Conservation (phyloP, 2,888 invertebrate species). For the Andrena bucephala region DNA sequence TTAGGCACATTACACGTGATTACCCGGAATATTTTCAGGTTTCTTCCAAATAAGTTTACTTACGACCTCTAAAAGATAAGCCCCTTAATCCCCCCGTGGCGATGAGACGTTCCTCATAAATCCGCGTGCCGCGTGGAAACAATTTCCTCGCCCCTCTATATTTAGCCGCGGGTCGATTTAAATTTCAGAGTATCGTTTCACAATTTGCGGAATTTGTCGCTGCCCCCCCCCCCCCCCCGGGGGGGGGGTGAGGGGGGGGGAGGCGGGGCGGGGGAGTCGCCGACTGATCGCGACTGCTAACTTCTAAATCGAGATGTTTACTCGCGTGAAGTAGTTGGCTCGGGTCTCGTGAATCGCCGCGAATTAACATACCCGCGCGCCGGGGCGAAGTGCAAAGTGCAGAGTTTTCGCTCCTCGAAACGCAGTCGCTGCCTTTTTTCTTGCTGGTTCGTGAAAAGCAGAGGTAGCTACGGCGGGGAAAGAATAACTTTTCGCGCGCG, state of each 20-base stretch:
- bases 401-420: slow-evolving; percentile 7
- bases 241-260: neutral
- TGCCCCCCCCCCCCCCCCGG: too few relatives aligned
- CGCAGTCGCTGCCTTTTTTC: neutral
- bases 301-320: slow-evolving; percentile 44
- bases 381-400: slow-evolving; percentile 25
- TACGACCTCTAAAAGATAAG: neutral
- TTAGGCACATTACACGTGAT: too few relatives aligned
- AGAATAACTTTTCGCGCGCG: neutral
- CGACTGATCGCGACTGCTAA: neutral
- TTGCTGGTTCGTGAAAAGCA: neutral
- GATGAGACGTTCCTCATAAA: slow-evolving; percentile 3
- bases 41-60: neutral
- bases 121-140: neutral
- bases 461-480: neutral
- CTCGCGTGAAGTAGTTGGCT: slow-evolving; percentile 13
- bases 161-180: slow-evolving; percentile 14
- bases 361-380: slow-evolving; percentile 37
- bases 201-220: slow-evolving; percentile 28
- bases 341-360: slow-evolving; percentile 3
- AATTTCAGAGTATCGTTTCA: slow-evolving; percentile 28
- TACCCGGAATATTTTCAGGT: too few relatives aligned
- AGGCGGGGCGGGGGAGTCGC: too few relatives aligned
- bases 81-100: neutral
- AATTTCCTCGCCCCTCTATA: slow-evolving; percentile 14